Conservation (phyloP, 30 jellyfish, hydroid and myxozoan species). For the Aurelia aurita region DNA sequence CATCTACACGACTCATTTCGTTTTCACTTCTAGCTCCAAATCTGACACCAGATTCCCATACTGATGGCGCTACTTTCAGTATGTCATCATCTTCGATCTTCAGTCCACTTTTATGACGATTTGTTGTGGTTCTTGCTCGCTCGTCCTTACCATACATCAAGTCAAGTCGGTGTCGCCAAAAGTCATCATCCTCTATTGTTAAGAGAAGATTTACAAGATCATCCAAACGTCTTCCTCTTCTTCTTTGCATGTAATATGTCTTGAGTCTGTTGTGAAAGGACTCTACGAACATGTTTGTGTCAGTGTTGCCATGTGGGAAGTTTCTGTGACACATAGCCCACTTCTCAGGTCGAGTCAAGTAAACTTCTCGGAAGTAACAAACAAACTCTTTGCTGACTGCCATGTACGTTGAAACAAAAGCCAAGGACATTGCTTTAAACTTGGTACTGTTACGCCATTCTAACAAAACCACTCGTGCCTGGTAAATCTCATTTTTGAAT, state of each 20-base stretch:
- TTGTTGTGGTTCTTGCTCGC: no score
- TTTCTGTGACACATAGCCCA: conserved; percentile 24
- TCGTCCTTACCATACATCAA: no score
- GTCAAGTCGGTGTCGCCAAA: no score
- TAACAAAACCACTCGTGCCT: conserved; percentile 42
- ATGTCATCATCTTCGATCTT: no score
- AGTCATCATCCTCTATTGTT: no score
- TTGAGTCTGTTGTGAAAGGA: conserved; percentile 59
- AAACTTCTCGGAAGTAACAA: not conserved
- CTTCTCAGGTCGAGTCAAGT: no score
- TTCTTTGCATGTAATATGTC: conserved; percentile 50
- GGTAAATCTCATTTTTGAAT: conserved; percentile 52
- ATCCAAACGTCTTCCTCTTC: not conserved
- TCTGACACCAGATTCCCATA: no score
- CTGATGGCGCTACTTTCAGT: no score
- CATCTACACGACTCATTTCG: no score
- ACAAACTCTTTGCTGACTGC: conserved; percentile 35
- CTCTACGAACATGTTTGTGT: conserved; percentile 51
- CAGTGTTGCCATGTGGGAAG: conserved; percentile 62
- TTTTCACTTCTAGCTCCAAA: no score
- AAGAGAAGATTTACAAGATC: no score
- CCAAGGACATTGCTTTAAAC: conserved; percentile 52
- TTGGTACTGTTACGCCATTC: conserved; percentile 42
- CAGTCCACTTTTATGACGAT: no score
- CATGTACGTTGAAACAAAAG: conserved; percentile 26